phyloP scores from a whole-genome alignment of 2,113 vertebrate species.

The Peucedramus taeniatus region DNA sequence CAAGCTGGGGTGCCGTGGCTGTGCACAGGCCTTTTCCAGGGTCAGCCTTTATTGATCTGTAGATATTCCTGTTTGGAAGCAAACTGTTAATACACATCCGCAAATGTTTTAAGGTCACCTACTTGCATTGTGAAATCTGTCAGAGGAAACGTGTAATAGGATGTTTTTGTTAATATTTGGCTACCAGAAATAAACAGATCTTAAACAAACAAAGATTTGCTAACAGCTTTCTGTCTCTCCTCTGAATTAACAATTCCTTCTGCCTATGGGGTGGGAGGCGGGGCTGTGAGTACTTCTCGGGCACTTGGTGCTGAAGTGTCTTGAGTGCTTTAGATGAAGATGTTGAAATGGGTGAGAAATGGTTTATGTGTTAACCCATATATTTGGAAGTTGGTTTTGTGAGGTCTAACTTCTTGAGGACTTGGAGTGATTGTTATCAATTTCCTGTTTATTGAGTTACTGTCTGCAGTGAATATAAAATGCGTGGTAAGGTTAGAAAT shows the following conservation, averaged over 20 bases:
- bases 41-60: not conserved
- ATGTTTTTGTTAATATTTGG: slow-evolving; percentile 61
- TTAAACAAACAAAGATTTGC: slow-evolving; percentile 47
- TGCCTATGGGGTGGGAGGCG: not conserved
- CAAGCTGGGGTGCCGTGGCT: not conserved
- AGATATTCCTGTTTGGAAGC: not conserved
- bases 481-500: not conserved
- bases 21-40: not conserved
- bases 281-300: not conserved
- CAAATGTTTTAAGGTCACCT: slow-evolving; percentile 44
- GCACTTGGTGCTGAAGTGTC: not conserved
- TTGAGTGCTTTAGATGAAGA: not conserved
- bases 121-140: not conserved
- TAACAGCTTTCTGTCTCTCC: slow-evolving; percentile 41
- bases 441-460: not conserved
- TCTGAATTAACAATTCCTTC: slow-evolving; percentile 39
- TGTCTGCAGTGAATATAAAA: not conserved
- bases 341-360: not conserved
- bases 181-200: slow-evolving; percentile 45
- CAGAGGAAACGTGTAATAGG: slow-evolving; percentile 25
- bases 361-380: not conserved
- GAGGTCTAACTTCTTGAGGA: not conserved
- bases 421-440: not conserved
- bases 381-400: not conserved
- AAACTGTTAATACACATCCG: not conserved